These are phyloP conservation scores for Pseudanteris insignis DNA, from an alignment of 2,888 invertebrate genomes.

Conservation along the genomic window DNA sequence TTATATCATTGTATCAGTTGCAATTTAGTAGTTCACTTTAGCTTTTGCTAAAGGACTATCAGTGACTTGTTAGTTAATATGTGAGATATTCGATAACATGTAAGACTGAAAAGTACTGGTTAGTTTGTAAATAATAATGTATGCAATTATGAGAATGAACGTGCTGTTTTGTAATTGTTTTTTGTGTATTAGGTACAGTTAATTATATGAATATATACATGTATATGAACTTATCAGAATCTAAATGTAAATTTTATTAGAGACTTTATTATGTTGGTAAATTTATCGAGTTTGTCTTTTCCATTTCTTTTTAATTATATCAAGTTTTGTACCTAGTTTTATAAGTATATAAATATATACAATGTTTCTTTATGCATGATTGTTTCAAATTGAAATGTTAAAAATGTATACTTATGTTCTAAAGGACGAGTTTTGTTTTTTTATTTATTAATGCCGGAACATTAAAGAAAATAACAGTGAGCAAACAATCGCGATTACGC, in stretches of 20 bases:
- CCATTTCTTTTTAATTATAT: slow-evolving; percentile 9
- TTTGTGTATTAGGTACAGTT: slow-evolving; percentile 29
- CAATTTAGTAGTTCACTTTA: no score
- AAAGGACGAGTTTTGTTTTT: slow-evolving; percentile 12
- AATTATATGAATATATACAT: slow-evolving; percentile 14
- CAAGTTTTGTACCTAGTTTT: slow-evolving; percentile 14
- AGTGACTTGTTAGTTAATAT: no score
- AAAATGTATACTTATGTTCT: slow-evolving; percentile 16
- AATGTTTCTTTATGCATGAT: slow-evolving; percentile 10
- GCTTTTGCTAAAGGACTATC: no score
- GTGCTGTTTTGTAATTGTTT: no score
- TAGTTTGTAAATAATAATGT: slow-evolving; percentile 58
- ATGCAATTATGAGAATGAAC: slow-evolving; percentile 39
- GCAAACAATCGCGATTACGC: slow-evolving; percentile 38
- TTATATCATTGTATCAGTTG: no score
- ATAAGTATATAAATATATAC: slow-evolving; percentile 34
- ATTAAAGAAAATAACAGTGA: slow-evolving; percentile 37
- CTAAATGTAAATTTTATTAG: slow-evolving; percentile 19
- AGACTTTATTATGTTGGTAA: slow-evolving; percentile 9
- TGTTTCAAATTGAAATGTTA: slow-evolving; percentile 24
- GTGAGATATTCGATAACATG: slow-evolving; percentile 54
- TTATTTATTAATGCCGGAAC: slow-evolving; percentile 41
- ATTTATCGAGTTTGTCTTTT: slow-evolving; percentile 7
- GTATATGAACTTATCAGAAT: slow-evolving; percentile 8
- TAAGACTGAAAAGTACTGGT: slow-evolving; percentile 63